phyloP scores from a whole-genome alignment of 2,888 invertebrate species.

The Nomada flava region DNA sequence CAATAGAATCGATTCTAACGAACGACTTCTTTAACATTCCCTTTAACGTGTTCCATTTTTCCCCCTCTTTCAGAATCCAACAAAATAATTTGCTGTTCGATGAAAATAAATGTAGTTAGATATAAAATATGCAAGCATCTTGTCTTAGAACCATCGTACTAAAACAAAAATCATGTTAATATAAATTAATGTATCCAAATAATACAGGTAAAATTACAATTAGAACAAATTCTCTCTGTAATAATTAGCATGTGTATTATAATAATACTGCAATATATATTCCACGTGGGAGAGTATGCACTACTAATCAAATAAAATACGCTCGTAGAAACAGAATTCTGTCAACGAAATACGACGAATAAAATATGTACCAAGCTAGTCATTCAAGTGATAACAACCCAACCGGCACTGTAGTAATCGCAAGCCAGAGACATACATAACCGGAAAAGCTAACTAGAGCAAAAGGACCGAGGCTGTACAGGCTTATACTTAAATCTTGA shows the following conservation, averaged over 20 bases:
- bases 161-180: too few species aligned
- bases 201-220: too few species aligned
- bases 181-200: too few species aligned
- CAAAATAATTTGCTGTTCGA: neutral
- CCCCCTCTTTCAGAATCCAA: neutral
- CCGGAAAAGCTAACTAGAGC: neutral
- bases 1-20: neutral
- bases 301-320: neutral
- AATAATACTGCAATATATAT: neutral
- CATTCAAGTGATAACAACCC: neutral
- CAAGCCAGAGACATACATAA: neutral
- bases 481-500: constrained; percentile 20
- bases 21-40: neutral
- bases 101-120: neutral
- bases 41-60: too few species aligned
- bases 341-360: neutral
- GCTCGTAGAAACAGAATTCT: neutral
- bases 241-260: too few species aligned
- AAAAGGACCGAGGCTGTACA: neutral
- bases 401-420: neutral
- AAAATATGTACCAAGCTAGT: neutral
- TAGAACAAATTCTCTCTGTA: too few species aligned
- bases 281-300: neutral
- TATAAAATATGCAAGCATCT: neutral
- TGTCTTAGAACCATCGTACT: too few species aligned